Base-by-base conservation (phyloP, 2,888 invertebrate genomes). In the Nephrotoma appendiculata region DNA sequence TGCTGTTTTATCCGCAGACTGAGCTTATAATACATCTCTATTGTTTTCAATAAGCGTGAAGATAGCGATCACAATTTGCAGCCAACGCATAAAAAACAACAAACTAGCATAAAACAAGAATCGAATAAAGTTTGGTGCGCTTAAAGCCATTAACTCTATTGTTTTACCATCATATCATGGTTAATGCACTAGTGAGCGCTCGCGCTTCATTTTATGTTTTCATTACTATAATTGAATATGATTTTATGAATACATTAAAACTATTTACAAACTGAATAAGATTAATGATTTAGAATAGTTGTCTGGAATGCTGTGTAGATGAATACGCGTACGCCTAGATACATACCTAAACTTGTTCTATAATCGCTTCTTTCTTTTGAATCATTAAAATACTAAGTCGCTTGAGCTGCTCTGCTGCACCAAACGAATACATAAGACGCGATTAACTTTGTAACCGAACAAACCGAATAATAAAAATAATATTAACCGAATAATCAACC, bases 401-500 rank as follows among this genome's bases (percentile, higher is more conserved):
- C 31, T 31, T 5, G 9, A 19, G 31, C 71, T 71, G 71, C 71
- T 71, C 71, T 71, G 71, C 71, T 71, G 71, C 9, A 31, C 71
- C 71, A 11, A 71, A 71, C 2, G 71, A 52, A 52, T 52, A 52
- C 7, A 71, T 7, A 71, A 71, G 19, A 71, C 31, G 7, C 71
- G 71, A 71, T 71, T 71, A 31, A 31, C 31, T 31, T 71, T 71
- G 71, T 19, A 71, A 71, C 71, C 31, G 31, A 71, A 71, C 19
- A 71, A 71, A 71, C 71, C 31, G 31, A 71, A 71, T 71, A 71
- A 71, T 31, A 71, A 71, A 71, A 71, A 71, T 6, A 71, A 71
- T 71, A 31, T 71, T 84, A 84, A 84, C 84, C 84, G 42, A 84
- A 84, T 42, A 84, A 84, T 43, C 84, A 84, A 84, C 84, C 84